Evolutionary conservation across 2,888 invertebrate species (phyloP), one percentile per base, ranked within the genome.

Genomic region (Lycaena phlaeas): DNA sequence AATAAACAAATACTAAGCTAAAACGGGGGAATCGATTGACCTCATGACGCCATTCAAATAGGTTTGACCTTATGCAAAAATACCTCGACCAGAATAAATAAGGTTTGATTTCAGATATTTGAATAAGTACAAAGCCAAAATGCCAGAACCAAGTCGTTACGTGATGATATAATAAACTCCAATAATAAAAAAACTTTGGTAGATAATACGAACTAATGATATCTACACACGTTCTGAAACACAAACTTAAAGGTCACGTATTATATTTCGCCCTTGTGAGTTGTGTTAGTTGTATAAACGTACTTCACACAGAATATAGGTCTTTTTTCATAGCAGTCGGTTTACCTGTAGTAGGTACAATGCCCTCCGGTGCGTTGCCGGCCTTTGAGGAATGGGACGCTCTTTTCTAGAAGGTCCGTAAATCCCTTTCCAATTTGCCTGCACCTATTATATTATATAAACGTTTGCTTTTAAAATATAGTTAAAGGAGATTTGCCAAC

Each of bases 261-360:
- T 75, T 72, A n/a, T 68, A 61, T 71, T 68, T 64, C 73, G 72
- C 72, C 78, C 75, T 81, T 74, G 71, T 63, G 72, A 78, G 79
- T 73, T 70, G 64, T 70, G 64, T 78, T 79, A 76, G 71, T n/a
- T n/a, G n/a, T 11, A 28, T 12, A 11, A 12, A 7, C 3, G 14
- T 27, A 4, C n/a, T n/a, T 15, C 29, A 6, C 15, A 29, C 5
- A 4, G 14, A n/a, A 4, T 17, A 11, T 11, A 22, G 34, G 7
- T 34, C 9, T 25, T 2, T 34, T 2, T 34, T n/a, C n/a, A n/a
- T n/a, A n/a, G n/a, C n/a, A n/a, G n/a, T n/a, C n/a, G n/a, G n/a
- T n/a, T n/a, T n/a, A n/a, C n/a, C n/a, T n/a, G n/a, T n/a, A n/a
- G n/a, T n/a, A n/a, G n/a, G n/a, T n/a, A n/a, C n/a, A n/a, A n/a